phyloP scores from a whole-genome alignment of 2,113 vertebrate genomes.

The Recurvirostra avosetta region DNA sequence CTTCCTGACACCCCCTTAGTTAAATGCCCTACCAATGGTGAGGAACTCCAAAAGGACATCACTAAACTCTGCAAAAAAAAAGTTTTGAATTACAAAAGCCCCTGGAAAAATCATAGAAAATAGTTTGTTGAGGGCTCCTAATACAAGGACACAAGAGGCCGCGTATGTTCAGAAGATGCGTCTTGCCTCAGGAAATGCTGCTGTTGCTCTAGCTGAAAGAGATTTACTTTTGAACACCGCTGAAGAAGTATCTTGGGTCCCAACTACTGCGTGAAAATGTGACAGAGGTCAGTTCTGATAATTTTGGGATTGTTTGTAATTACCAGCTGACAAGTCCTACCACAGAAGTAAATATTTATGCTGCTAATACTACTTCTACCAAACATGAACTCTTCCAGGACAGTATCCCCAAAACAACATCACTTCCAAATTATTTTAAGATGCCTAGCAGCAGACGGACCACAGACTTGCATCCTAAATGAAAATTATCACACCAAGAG shows the following conservation, averaged over 20 bases:
- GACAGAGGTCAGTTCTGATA: background rate
- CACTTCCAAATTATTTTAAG: background rate
- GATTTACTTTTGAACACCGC: background rate
- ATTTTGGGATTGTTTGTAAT: background rate
- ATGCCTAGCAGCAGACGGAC: background rate
- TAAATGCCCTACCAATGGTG: background rate
- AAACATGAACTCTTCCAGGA: background rate
- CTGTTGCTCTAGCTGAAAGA: background rate
- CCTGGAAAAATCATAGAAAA: background rate
- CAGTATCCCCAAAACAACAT: background rate
- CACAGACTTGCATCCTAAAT: background rate
- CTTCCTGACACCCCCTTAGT: background rate
- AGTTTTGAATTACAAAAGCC: background rate
- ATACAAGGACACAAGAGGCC: background rate
- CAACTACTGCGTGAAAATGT: rapidly evolving
- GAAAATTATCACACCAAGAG: background rate
- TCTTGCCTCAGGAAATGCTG: background rate
- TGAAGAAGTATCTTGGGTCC: background rate
- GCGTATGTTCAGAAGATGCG: background rate
- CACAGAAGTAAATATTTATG: background rate
- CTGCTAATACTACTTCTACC: background rate
- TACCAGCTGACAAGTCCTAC: background rate
- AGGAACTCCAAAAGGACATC: background rate
- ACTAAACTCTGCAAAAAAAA: background rate
- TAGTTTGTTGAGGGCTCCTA: background rate